Evolutionary conservation across 2,797 vertebrate genomes (phyloP).

Genomic region (Pangasius krempfi): DNA sequence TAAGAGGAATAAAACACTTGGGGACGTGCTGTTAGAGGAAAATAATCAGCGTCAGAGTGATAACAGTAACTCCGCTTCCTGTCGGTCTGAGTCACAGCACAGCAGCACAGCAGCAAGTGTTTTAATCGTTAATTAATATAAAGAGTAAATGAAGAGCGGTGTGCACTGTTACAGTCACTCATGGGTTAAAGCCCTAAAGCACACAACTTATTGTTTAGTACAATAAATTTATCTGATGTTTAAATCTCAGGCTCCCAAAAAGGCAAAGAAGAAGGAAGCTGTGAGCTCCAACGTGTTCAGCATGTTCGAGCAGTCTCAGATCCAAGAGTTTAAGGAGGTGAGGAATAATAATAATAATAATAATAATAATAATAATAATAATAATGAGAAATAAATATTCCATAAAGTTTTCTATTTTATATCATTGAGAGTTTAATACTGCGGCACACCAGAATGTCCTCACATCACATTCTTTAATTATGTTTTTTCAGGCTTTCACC

Average conservation of each 20-base stretch:
- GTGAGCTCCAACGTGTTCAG: conserved; percentile 87
- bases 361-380: neutral
- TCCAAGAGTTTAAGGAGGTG: conserved; percentile 92
- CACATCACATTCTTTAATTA: neutral
- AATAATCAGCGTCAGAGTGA: neutral
- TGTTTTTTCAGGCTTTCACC: conserved; percentile 79
- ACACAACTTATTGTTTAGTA: neutral
- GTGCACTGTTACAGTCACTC: neutral
- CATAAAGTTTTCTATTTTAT: too few relatives aligned
- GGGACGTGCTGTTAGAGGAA: neutral
- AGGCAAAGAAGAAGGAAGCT: conserved; percentile 83
- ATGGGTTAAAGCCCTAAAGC: neutral
- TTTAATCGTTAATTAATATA: neutral
- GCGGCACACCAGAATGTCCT: neutral
- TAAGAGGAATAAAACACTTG: neutral
- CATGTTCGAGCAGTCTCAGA: conserved; percentile 91
- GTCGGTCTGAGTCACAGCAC: neutral
- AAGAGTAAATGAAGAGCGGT: neutral
- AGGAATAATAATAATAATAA: conserved; percentile 6
- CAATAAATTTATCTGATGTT: neutral
- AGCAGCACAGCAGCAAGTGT: neutral
- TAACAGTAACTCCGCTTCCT: neutral
- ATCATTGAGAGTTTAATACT: neutral
- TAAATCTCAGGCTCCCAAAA: conserved; percentile 78
- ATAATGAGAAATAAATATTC: neutral